Evolutionary conservation across 2,888 invertebrate genomes (phyloP), one percentile per base, ranked within the genome.

Genomic region (Archaeoteleia sp.): DNA sequence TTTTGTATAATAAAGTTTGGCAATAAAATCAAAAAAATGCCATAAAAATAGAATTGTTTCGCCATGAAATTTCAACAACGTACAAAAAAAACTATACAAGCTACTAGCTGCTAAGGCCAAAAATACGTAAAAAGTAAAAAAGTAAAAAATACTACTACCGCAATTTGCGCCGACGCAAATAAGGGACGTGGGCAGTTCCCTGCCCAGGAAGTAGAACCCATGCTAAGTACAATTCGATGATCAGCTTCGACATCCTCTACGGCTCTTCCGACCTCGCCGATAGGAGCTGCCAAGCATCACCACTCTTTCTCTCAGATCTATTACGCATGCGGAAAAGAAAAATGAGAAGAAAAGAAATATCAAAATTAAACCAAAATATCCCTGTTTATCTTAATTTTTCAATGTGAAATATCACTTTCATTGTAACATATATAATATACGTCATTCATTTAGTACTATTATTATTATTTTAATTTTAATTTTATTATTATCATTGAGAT

Each of bases 151-250:
- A 74, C 71, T 74, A 78, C 81, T 81, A 82, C 82, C 82, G 82
- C 77, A 81, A 81, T 68, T 78, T 82, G 72, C 75, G 81, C 61
- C 78, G 81, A 67, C 78, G 78, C 66, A 71, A 72, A 58, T 76
- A 78, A 53, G 74, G 71, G 70, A 55, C 63, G 35, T 61, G 72
- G 67, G 45, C 51, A 23, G 54, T 29, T 58, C 78, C 74, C 74
- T 80, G 80, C 66, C 78, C 79, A 43, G 81, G 81, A 68, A 81
- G 78, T 67, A 82, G 67, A 71, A 82, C 78, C 79, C 77, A 77
- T 66, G 77, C 76, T 74, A 80, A 72, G 74, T 75, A 79, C 70
- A 81, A 79, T 76, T 77, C 78, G 76, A 75, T 74, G 78, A 81
- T 76, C 82, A 80, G 79, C 75, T 74, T 75, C 77, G 78, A 75